Evolutionary conservation across 2,113 vertebrate species (phyloP), one percentile per base, ranked within the genome.

Genomic region (Tyto alba): DNA sequence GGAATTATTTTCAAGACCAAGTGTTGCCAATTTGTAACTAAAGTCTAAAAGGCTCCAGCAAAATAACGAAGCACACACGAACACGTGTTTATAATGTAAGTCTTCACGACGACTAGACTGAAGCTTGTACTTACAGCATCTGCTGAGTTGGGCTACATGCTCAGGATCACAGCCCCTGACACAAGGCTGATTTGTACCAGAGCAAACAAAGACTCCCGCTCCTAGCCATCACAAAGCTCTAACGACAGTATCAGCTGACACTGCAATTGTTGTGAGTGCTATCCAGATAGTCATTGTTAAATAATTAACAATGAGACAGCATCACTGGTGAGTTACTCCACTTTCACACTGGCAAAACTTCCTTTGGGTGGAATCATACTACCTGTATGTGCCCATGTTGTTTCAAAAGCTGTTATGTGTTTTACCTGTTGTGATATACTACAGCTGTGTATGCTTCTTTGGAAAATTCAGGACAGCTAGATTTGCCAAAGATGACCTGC

Each of bases 401-500:
- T 50, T 84, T 68, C 64, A 66, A 15, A 96, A 96, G 75, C 88
- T 93, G 84, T 48, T 87, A 40, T 11, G 63, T 71, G 86, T 95
- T 96, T 98, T 97, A 99, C 99, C 99, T 98, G 98, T 99, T 99
- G 95, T 99, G 99, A 97, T 99, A 99, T 40, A 99, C 99, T 68
- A 99, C 99, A 59, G 99, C 98, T 86, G 99, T 99, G 96, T 99
- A 99, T 5, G 99, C 99, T 95, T 99, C 99, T 97, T 99, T 99
- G 94, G 98, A 98, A 97, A 99, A 99, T 96, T 99, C 99, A 88
- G 99, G 98, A 98, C 99, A 99, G 97, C 99, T 99, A 95, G 99
- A 99, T 98, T 99, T 99, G 81, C 99, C 99, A 98, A 99, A 99
- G 96, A 99, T 99, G 93, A 99, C 99, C 99, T 99, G 89, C 45